phyloP scores from a whole-genome alignment of 2,797 vertebrate genomes.

The Helostoma temminkii region DNA sequence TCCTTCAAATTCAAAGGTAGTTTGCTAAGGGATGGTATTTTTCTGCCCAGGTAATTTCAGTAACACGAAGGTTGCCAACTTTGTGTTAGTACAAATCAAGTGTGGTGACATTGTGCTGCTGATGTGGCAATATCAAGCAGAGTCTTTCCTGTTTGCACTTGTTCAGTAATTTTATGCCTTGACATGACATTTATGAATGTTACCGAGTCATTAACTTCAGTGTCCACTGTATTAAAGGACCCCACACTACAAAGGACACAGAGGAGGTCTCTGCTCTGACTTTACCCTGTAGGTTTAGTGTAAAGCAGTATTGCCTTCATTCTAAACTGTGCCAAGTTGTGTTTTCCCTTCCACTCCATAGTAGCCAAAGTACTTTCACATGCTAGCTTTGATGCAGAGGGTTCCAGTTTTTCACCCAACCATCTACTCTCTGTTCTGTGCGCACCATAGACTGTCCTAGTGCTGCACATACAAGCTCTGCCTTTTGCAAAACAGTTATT shows the following conservation, averaged over 20 bases:
- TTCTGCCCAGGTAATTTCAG: neutral
- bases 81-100: neutral
- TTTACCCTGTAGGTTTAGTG: neutral
- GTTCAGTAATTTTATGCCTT: neutral
- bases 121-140: neutral
- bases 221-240: neutral
- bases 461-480: too few relatives aligned
- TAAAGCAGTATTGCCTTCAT: neutral
- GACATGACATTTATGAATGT: constrained; percentile 14
- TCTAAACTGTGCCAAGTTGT: too few relatives aligned
- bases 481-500: too few relatives aligned
- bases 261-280: neutral
- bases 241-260: neutral
- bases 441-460: too few relatives aligned
- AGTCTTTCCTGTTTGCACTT: neutral
- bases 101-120: neutral
- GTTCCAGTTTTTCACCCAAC: too few relatives aligned
- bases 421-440: too few relatives aligned
- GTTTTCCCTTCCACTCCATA: too few relatives aligned
- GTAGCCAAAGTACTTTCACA: too few relatives aligned
- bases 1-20: neutral
- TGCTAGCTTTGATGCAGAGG: too few relatives aligned
- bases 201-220: neutral
- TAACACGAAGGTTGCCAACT: neutral
- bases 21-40: neutral